Conservation (phyloP, 2,797 vertebrate genomes). For the Lepidocolaptes lacrymiger region DNA sequence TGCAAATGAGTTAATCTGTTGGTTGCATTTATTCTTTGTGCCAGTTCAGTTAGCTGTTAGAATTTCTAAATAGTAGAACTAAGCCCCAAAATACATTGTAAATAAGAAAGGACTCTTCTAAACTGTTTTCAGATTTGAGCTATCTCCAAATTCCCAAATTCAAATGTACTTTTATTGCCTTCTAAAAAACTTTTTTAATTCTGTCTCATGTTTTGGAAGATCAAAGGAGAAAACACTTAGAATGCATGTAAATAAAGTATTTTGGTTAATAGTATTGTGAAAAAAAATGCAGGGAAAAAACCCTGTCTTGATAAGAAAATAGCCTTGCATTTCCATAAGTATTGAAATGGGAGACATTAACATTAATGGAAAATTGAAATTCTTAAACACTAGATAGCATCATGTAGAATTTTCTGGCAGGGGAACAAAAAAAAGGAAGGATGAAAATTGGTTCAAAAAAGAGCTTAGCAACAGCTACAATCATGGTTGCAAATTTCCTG, state of each 20-base stretch:
- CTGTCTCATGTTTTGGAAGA: neutral
- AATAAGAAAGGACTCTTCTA: neutral
- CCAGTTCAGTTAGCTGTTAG: neutral
- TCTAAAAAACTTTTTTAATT: neutral
- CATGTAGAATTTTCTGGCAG: neutral
- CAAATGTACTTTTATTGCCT: neutral
- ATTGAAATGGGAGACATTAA: neutral
- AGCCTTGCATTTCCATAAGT: neutral
- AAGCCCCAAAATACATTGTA: neutral
- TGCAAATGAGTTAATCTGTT: slow-evolving; percentile 22
- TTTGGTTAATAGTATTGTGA: neutral
- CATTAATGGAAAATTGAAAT: neutral
- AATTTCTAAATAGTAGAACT: neutral
- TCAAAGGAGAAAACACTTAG: neutral
- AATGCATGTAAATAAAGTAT: neutral
- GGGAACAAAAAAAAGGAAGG: neutral
- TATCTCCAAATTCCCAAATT: neutral
- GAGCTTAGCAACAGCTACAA: neutral
- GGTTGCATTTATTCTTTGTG: neutral
- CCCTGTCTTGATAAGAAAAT: neutral
- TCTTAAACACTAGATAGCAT: neutral
- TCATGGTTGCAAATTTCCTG: neutral
- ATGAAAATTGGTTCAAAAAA: neutral
- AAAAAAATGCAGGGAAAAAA: neutral
- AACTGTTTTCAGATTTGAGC: neutral